These are phyloP conservation scores for Oncorhynchus gorbuscha DNA, from an alignment of 2,113 vertebrate genomes.

Conservation along the genomic window DNA sequence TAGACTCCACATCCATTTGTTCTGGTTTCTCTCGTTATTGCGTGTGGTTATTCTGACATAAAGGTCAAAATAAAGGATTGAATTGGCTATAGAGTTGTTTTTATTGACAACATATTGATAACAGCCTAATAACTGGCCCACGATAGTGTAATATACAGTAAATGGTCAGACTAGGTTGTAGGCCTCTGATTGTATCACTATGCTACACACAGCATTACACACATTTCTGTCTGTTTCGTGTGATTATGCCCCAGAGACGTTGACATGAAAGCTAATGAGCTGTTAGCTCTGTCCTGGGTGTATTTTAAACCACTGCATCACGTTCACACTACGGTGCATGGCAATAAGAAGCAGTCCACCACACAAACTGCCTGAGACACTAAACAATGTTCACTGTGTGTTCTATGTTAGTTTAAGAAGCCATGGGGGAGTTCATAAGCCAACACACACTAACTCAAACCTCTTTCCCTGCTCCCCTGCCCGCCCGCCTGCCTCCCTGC, in stretches of 20 bases:
- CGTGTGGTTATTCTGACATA: not conserved
- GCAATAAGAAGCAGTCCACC: conserved; percentile 8
- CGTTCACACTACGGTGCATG: conserved; percentile 16
- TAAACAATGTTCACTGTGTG: conserved; percentile 19
- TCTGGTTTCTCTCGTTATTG: not conserved
- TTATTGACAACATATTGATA: not conserved
- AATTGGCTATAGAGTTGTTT: not conserved
- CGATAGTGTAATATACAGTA: too few species aligned
- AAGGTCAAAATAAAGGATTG: not conserved
- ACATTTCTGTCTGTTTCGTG: too few species aligned
- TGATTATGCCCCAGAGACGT: not conserved
- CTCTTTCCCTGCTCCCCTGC: conserved; percentile 7
- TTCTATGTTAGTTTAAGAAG: conserved; percentile 25
- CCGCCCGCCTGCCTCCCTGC: too few species aligned
- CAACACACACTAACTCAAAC: conserved; percentile 21
- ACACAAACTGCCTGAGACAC: conserved; percentile 1
- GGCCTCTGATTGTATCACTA: not conserved
- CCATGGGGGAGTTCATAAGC: conserved; percentile 15
- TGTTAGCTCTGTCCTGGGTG: not conserved
- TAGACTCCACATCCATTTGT: not conserved
- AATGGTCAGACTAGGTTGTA: too few species aligned
- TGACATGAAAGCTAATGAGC: not conserved
- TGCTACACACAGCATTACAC: not conserved
- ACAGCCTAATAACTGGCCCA: too few species aligned
- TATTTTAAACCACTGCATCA: not conserved